phyloP scores from a whole-genome alignment of 2,797 vertebrate species.

The Lophotriccus pileatus region DNA sequence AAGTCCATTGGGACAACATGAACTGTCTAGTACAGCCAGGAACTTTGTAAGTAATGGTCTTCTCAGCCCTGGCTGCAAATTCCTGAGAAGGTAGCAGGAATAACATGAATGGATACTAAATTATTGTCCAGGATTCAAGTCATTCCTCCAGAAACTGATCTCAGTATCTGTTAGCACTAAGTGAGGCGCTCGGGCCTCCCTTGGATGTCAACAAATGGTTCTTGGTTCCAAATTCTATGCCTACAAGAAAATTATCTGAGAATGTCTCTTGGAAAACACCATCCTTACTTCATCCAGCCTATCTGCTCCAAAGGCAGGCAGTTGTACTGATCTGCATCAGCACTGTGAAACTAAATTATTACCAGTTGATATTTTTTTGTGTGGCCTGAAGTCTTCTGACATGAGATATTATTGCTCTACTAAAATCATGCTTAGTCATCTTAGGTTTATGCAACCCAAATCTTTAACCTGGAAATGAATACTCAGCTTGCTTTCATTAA shows the following conservation, averaged over 20 bases:
- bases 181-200: neutral
- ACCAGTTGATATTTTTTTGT: neutral
- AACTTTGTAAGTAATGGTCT: neutral
- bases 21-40: neutral
- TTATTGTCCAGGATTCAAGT: neutral
- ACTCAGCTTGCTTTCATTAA: constrained; percentile 21
- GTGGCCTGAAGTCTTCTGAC: neutral
- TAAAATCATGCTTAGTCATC: neutral
- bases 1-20: neutral
- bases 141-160: neutral
- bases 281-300: neutral
- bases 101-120: neutral
- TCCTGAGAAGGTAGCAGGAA: neutral
- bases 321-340: neutral
- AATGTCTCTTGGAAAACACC: neutral
- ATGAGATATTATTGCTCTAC: neutral
- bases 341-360: neutral
- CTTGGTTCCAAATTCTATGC: neutral
- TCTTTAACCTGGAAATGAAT: constrained; percentile 12
- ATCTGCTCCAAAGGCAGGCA: neutral
- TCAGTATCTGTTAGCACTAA: neutral
- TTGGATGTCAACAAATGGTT: neutral
- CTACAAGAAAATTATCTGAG: neutral
- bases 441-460: constrained; percentile 7
- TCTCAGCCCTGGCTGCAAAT: neutral